These are phyloP conservation scores for Tretioscincus oriximinensis DNA, from an alignment of 2,113 vertebrate genomes.

Conservation along the genomic window DNA sequence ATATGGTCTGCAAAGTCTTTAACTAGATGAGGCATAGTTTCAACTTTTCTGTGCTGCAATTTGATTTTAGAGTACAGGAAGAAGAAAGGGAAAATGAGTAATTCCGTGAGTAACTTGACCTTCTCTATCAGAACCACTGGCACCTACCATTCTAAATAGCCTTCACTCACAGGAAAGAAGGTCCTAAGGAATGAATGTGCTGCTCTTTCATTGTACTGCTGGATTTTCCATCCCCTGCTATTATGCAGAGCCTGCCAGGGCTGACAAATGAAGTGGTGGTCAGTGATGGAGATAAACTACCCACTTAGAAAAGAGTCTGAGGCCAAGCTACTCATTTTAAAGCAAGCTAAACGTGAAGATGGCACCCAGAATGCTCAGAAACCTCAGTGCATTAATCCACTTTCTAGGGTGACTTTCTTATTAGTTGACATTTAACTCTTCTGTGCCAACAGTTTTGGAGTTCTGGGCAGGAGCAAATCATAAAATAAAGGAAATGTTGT, in stretches of 20 bases:
- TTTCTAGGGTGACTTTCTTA: conserved; percentile 28
- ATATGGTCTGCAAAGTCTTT: background rate
- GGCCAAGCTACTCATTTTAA: conserved; percentile 35
- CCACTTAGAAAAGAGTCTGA: conserved; percentile 39
- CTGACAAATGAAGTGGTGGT: conserved; percentile 62
- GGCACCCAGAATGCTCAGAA: conserved; percentile 29
- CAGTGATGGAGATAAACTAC: conserved; percentile 66
- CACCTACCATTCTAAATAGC: background rate
- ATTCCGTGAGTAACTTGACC: background rate
- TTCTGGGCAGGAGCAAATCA: conserved; percentile 1
- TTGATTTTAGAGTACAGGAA: background rate
- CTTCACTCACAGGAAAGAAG: background rate
- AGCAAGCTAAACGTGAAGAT: conserved; percentile 26
- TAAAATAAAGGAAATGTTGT: background rate
- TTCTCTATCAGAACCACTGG: background rate
- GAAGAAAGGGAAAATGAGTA: too few species aligned
- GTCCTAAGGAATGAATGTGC: background rate
- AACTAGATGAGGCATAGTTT: background rate
- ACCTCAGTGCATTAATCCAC: conserved; percentile 57
- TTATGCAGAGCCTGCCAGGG: conserved; percentile 31
- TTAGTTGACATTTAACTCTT: conserved; percentile 50
- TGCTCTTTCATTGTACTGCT: background rate
- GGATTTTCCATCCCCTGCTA: background rate
- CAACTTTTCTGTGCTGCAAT: background rate
- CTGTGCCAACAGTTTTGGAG: conserved; percentile 22